These are phyloP conservation scores for Octodon degus DNA, from an alignment of 2,113 vertebrate genomes.

Conservation along the genomic window DNA sequence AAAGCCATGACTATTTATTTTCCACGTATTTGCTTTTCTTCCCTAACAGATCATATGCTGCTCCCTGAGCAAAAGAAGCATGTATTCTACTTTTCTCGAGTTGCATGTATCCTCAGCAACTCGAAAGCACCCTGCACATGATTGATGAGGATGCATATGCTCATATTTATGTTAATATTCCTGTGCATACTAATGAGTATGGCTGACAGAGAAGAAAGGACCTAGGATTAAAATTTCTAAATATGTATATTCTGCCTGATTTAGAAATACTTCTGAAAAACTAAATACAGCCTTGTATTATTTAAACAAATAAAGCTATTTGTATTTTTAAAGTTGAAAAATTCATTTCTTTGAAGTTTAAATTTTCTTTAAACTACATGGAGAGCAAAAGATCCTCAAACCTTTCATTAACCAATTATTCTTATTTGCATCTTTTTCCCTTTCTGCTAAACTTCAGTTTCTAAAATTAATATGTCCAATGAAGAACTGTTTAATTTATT, in stretches of 20 bases:
- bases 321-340: neutral
- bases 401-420: neutral
- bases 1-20: neutral
- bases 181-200: neutral
- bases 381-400: neutral
- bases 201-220: constrained; percentile 5
- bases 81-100: neutral
- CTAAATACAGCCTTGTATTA: neutral
- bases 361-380: neutral
- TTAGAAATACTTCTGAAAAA: constrained; percentile 57
- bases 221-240: constrained; percentile 9
- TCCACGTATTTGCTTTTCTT: neutral
- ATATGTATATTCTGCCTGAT: constrained; percentile 9
- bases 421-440: neutral
- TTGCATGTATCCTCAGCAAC: neutral
- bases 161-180: neutral
- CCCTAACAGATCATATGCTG: neutral
- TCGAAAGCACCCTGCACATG: neutral
- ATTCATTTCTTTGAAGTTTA: neutral
- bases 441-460: constrained; percentile 7
- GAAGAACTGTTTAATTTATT: constrained; percentile 3
- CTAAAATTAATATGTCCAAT: neutral
- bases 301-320: constrained; percentile 17
- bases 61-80: neutral
- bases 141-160: neutral